These are phyloP conservation scores for Eumaeus atala DNA, from an alignment of 1,140 invertebrate species.

Conservation along the genomic window DNA sequence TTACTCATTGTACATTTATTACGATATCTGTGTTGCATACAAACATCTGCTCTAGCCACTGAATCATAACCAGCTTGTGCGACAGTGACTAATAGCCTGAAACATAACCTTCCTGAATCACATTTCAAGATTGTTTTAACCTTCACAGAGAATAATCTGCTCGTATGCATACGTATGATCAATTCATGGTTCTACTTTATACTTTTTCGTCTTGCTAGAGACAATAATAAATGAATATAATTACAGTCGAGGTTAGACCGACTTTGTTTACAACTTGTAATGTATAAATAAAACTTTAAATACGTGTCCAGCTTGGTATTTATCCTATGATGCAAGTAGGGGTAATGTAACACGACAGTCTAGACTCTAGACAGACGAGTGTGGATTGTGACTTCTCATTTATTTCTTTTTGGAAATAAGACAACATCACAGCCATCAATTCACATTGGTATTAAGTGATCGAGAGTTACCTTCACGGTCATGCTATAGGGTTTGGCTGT, in stretches of 20 bases:
- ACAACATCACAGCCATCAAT: no score
- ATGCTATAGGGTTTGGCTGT: no score
- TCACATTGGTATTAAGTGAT: no score
- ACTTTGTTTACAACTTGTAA: constrained; percentile 58
- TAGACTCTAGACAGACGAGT: background rate
- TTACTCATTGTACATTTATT: constrained; percentile 27
- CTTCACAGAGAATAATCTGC: constrained; percentile 43
- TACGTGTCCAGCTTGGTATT: constrained; percentile 29
- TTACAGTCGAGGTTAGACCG: constrained; percentile 52
- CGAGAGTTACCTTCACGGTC: no score
- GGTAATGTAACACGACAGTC: background rate
- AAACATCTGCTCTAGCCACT: constrained; percentile 26
- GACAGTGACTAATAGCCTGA: constrained; percentile 25
- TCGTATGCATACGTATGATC: constrained; percentile 42
- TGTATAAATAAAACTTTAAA: constrained; percentile 46
- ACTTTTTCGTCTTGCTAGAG: constrained; percentile 28
- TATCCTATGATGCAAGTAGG: constrained; percentile 16
- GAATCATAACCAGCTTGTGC: constrained; percentile 26
- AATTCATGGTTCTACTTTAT: constrained; percentile 50
- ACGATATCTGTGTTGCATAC: constrained; percentile 20
- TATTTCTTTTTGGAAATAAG: no score
- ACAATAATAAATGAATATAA: constrained; percentile 59
- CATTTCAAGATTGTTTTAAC: constrained; percentile 29
- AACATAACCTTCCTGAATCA: constrained; percentile 32
- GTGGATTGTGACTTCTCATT: no score